Percentiles rank a stretch among this genome's conserved stretches.
Evolutionary conservation across 2,888 invertebrate genomes (phyloP).

Genomic region (Hyposoter didymator): DNA sequence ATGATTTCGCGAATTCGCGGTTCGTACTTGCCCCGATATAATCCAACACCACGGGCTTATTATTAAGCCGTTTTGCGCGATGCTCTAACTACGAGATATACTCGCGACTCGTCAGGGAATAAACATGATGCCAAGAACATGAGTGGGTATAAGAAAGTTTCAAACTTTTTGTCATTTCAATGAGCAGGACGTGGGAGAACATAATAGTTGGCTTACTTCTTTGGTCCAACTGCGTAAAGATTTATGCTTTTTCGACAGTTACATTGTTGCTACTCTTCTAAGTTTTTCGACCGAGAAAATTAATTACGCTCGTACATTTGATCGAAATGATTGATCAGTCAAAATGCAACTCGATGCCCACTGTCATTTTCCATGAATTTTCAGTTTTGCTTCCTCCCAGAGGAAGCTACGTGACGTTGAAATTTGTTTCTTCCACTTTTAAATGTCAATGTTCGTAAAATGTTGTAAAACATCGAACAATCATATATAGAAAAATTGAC

Average conservation of each 20-base stretch:
- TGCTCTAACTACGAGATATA: constrained; percentile 14
- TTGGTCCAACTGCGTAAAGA: not conserved
- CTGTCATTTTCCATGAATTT: no score
- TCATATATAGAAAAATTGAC: no score
- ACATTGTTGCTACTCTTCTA: not conserved
- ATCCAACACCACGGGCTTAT: constrained; percentile 33
- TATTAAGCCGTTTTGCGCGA: constrained; percentile 30
- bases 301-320: not conserved
- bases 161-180: not conserved
- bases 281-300: not conserved
- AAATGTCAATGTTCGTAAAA: no score
- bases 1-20: constrained; percentile 33
- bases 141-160: not conserved
- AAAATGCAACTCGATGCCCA: no score
- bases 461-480: no score
- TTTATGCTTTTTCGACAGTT: not conserved
- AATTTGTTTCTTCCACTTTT: no score
- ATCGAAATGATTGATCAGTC: not conserved
- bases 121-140: not conserved
- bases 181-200: not conserved
- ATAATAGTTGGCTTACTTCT: not conserved
- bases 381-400: no score
- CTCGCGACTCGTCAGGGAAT: not conserved
- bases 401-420: no score
- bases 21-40: constrained; percentile 13